Evolutionary conservation across 2,888 invertebrate genomes (phyloP).

Genomic region (Galeruca laticollis): DNA sequence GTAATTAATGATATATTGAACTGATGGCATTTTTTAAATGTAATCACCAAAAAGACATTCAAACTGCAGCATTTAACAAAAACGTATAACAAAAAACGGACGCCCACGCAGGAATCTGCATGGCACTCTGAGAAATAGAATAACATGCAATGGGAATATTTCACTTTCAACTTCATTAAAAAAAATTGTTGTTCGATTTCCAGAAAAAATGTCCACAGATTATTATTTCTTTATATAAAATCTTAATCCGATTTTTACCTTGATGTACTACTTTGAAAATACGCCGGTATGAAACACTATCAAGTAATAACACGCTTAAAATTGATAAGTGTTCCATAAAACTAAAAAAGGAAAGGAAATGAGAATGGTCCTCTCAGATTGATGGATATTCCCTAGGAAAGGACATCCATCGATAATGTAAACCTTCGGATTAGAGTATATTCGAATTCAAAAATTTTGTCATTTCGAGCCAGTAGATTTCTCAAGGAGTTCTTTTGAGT

Average conservation of each 20-base stretch:
- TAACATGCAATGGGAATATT: no score
- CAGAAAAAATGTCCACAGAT: background rate
- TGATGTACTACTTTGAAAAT: background rate
- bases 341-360: constrained; percentile 21
- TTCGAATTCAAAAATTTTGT: constrained; percentile 33
- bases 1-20: no score
- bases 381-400: constrained; percentile 28
- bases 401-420: constrained; percentile 22
- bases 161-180: no score
- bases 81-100: no score
- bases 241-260: no score
- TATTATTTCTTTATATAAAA: background rate
- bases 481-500: constrained; percentile 14
- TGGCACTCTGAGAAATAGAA: no score
- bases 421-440: constrained; percentile 17
- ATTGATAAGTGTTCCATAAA: constrained; percentile 19
- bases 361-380: constrained; percentile 20
- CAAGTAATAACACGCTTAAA: constrained; percentile 2
- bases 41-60: no score
- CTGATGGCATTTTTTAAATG: no score
- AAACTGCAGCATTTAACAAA: no score
- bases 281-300: background rate
- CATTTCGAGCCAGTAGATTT: constrained; percentile 11
- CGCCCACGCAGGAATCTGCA: no score
- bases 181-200: no score